phyloP scores from a whole-genome alignment of 1,140 invertebrate genomes.

The Solen grandis region DNA sequence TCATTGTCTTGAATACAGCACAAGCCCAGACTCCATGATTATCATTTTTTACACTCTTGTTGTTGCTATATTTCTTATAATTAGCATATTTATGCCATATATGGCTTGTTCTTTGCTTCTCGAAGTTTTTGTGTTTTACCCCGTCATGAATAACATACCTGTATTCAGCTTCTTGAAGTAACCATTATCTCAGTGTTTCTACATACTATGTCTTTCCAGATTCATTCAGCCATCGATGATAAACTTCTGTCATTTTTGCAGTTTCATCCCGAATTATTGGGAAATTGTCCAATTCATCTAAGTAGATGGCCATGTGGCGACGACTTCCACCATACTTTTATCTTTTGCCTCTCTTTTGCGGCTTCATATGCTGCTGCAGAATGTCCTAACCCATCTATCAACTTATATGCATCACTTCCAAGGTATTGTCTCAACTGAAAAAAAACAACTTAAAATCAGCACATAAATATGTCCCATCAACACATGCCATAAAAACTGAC shows the following conservation, averaged over 20 bases:
- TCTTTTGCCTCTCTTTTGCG: constrained; percentile 14
- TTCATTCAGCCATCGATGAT: no score
- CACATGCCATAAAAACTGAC: background rate
- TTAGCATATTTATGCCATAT: no score
- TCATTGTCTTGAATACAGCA: no score
- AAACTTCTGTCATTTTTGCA: constrained; percentile 13
- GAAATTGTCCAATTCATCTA: constrained; percentile 22
- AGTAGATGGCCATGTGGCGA: background rate
- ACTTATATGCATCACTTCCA: constrained; percentile 4
- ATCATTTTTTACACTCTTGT: no score
- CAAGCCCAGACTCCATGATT: no score
- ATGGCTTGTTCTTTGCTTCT: no score
- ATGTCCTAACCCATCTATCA: constrained; percentile 11
- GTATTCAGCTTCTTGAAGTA: no score
- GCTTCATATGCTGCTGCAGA: constrained; percentile 3
- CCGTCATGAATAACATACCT: no score
- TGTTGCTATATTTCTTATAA: no score
- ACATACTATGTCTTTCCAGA: no score
- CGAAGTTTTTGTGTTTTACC: no score
- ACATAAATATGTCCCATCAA: constrained; percentile 3
- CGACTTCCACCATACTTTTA: constrained; percentile 19
- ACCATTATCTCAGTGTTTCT: no score
- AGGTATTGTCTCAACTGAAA: constrained; percentile 28
- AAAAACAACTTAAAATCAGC: constrained; percentile 29
- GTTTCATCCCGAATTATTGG: constrained; percentile 21